These are phyloP conservation scores for Scaptomyza caliginosa DNA, from an alignment of 2,888 invertebrate genomes.

Conservation along the genomic window DNA sequence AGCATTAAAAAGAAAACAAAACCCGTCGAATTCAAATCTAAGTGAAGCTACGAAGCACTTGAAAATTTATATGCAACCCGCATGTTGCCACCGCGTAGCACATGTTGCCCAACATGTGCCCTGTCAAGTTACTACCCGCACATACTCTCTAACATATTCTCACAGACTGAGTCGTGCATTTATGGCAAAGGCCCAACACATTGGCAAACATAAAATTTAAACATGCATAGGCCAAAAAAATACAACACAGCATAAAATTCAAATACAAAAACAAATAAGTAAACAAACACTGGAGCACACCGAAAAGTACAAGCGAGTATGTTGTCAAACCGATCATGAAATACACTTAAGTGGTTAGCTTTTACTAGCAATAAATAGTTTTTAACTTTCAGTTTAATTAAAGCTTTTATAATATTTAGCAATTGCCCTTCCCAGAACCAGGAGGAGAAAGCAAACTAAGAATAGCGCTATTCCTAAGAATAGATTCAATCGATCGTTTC, in stretches of 20 bases:
- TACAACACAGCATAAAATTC: slow-evolving; percentile 69
- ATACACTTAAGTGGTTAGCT: slow-evolving; percentile 28
- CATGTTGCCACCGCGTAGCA: slow-evolving; percentile 67
- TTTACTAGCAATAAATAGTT: too few species aligned
- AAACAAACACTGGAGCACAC: slow-evolving; percentile 38
- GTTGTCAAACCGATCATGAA: slow-evolving; percentile 1
- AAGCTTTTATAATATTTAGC: too few species aligned
- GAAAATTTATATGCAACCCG: slow-evolving; percentile 74
- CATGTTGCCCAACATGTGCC: slow-evolving; percentile 74
- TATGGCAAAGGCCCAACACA: slow-evolving; percentile 71
- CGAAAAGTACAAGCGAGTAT: slow-evolving; percentile 29
- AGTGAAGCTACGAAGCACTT: slow-evolving; percentile 37
- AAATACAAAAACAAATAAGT: slow-evolving; percentile 34
- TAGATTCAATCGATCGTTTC: slow-evolving; percentile 21
- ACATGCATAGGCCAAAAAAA: slow-evolving; percentile 79
- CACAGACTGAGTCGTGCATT: slow-evolving; percentile 45
- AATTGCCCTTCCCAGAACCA: too few species aligned
- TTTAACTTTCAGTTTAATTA: too few species aligned
- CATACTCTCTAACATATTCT: slow-evolving; percentile 15
- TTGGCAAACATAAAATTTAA: slow-evolving; percentile 79
- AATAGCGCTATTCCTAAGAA: not conserved
- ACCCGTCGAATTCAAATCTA: slow-evolving; percentile 39
- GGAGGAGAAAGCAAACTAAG: not conserved
- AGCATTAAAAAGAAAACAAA: not conserved
- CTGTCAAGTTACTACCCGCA: slow-evolving; percentile 45